Base-by-base conservation (phyloP, 2,797 vertebrate species). In the Phoxinus dragarum region DNA sequence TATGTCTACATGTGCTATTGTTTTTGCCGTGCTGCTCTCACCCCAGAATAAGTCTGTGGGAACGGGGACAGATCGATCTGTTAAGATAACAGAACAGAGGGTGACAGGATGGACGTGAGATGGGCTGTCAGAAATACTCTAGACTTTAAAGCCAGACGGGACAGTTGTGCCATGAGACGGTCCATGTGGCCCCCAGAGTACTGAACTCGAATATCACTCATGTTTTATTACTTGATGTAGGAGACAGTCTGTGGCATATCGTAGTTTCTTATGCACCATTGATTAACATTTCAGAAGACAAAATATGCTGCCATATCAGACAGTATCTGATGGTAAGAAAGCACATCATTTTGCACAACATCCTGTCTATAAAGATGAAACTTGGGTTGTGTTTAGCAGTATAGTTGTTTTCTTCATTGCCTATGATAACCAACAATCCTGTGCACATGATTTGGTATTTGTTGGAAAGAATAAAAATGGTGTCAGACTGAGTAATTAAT, bases 1-100 rank as follows among this genome's bases (percentile, higher is more conserved):
- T 81, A 80, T 82, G 72, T 88, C 64, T 84, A 49, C 68, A 61
- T 81, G 69, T 84, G 61, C 78, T 84, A 76, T 84, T 84, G 86
- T 84, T 80, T 64, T 84, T 61, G 31, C 38, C 6, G 5, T 31
- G 42, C 69, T 54, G 68, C 78, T 85, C 69, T 73, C 84, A 74
- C 77, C 40, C 67, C 23, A 85, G 69, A 85, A 85, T 74, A 73
- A 85, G 68, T 47, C 84, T 66, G 84, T 85, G 84, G 84, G 84
- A 85, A 80, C 68, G 14, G 68, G 42, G 68, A 64, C 42, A 80
- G 36, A 52, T 56, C 11, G 19, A 79, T 79, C n/a, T 79, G 49
- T 44, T 78, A 23, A 67, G 82, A 84, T 78, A 78, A 78, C 66
- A 69, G 66, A 77, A 61, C 74, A 49, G 68, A 64, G 42, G 42